Evolutionary conservation across 2,797 vertebrate species (phyloP), one percentile per base, ranked within the genome.

Genomic region (Apogon hyalosoma): DNA sequence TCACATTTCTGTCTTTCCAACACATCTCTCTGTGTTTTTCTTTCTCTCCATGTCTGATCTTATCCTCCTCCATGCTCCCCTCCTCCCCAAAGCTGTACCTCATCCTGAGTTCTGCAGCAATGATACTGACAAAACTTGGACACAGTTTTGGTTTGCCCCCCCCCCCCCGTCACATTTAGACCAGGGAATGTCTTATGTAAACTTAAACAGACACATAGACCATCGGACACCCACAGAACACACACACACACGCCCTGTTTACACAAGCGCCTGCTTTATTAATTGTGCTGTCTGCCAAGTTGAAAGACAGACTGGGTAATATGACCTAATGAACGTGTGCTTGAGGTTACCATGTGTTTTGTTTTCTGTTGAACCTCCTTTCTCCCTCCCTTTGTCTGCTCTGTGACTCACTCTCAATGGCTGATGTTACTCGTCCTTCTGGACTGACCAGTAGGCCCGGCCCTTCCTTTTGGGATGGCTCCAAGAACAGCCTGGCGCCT

Each of bases 1-100:
- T 88, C 84, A 73, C 78, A 84, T 89, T 88, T 88, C 86, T 85
- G 66, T 78, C 79, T 79, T 75, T 80, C 79, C 77, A 80, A 71
- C 88, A 77, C 46, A 64, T 82, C 65, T 73, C 74, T 82, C 67
- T 51, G 54, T 84, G 55, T 86, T 84, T 84, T 82, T 82, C 68
- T 74, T 68, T 86, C 67, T 47, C 75, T 80, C 68, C 51, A 12
- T 63, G 62, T 78, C 73, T 79, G 61, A 69, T 81, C 78, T 78
- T 63, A 69, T 82, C 77, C 81, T 70, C 75, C 80, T 73, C 62
- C 69, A 13, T 4, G 4, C 12, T 66, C 56, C n/a, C 42, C 46
- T 55, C 47, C 51, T 36, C 49, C 62, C 61, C 10, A 46, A 41
- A 69, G 78, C 69, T 68, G 58, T 43, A 46, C 69, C 48, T 73